Percentiles rank a stretch among this genome's conserved stretches.
These are phyloP conservation scores for Psix sp. DNA, from an alignment of 1,140 invertebrate species.

Conservation along the genomic window DNA sequence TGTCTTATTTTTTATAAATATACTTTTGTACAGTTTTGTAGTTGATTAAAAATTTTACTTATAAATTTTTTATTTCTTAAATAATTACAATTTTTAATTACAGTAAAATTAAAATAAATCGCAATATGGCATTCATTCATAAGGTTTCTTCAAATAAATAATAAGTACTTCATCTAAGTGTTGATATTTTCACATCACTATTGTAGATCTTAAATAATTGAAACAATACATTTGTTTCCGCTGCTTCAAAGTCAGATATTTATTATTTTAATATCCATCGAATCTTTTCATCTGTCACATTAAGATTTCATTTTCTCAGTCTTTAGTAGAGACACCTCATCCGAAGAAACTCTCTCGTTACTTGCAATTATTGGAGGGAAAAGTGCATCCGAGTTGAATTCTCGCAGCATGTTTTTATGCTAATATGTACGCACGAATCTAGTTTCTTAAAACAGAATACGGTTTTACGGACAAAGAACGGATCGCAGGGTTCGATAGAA, in stretches of 20 bases:
- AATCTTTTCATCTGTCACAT: slow-evolving; percentile 9
- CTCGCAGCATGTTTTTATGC: neutral
- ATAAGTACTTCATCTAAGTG: no score
- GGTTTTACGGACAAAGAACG: slow-evolving; percentile 25
- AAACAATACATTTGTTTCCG: neutral
- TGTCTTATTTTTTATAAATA: slow-evolving; percentile 1
- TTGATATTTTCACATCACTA: no score
- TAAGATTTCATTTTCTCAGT: neutral
- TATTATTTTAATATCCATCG: slow-evolving; percentile 14
- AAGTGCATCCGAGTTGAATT: slow-evolving; percentile 20
- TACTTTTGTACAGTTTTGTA: neutral
- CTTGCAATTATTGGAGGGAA: slow-evolving; percentile 16
- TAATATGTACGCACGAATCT: no score
- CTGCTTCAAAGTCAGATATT: slow-evolving; percentile 5
- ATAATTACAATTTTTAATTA: neutral
- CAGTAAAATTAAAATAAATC: neutral
- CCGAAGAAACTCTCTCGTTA: no score
- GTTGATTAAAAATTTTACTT: no score
- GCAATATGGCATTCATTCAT: no score
- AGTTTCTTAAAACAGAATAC: neutral
- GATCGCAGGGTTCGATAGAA: slow-evolving; percentile 39
- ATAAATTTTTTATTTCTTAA: no score
- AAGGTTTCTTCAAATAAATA: no score
- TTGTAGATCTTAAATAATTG: no score
- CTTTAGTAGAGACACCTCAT: no score